These are phyloP conservation scores for Microctenopoma steveboyesi DNA, from an alignment of 2,797 vertebrate species.

Conservation along the genomic window DNA sequence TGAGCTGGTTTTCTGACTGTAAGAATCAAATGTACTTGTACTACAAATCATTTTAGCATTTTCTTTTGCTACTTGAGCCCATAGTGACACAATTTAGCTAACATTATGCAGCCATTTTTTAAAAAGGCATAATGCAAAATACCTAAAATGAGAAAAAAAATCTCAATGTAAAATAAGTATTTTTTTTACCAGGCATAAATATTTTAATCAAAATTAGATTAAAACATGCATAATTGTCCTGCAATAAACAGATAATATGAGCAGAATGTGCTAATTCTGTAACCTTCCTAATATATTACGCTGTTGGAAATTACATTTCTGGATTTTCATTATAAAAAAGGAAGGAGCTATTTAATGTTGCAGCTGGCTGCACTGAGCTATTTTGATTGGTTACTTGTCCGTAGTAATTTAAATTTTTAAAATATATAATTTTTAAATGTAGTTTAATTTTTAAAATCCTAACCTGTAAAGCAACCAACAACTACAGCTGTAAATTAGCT, in stretches of 20 bases:
- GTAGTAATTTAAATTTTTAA: neutral
- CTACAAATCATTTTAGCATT: neutral
- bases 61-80: neutral
- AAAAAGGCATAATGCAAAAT: no score
- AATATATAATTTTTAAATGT: neutral
- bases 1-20: neutral
- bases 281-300: neutral
- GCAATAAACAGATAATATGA: neutral
- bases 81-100: no score
- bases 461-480: neutral
- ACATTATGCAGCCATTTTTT: no score
- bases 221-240: no score
- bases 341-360: no score
- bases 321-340: neutral
- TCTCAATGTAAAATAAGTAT: neutral
- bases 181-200: neutral
- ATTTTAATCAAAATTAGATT: neutral
- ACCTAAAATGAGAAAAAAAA: neutral
- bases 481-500: neutral
- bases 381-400: neutral
- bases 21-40: neutral
- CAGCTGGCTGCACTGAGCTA: neutral
- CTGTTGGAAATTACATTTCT: no score
- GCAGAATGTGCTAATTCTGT: neutral
- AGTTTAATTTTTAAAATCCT: neutral